Conservation (phyloP, 2,113 vertebrate species). For the Pongo pygmaeus region DNA sequence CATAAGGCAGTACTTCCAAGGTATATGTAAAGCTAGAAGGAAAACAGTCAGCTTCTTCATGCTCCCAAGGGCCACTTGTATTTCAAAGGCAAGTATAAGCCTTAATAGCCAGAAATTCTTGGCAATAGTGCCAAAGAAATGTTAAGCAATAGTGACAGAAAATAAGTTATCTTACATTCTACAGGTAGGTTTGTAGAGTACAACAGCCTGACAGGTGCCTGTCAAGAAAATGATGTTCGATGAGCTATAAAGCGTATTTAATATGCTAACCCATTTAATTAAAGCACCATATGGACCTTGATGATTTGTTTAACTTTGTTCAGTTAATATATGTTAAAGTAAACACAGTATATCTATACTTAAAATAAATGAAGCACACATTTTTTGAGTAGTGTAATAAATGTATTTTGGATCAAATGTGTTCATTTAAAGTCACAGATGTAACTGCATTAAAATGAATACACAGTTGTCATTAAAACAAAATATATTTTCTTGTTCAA, state of each 20-base stretch:
- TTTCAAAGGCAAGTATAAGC: neutral
- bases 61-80: neutral
- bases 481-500: neutral
- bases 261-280: neutral
- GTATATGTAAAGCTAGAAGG: neutral
- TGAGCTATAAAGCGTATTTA: neutral
- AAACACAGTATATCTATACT: neutral
- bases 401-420: neutral
- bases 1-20: neutral
- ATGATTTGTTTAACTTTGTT: neutral
- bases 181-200: neutral
- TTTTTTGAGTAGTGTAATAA: neutral
- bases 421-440: neutral
- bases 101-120: neutral
- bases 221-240: neutral
- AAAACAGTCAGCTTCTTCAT: neutral
- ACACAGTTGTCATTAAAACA: neutral
- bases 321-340: slow-evolving; percentile 19
- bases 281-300: neutral
- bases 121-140: neutral
- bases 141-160: neutral
- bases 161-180: neutral
- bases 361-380: neutral
- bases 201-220: neutral
- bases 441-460: neutral